These are phyloP conservation scores for Orchesella flavescens DNA, from an alignment of 2,888 invertebrate genomes.

Conservation along the genomic window DNA sequence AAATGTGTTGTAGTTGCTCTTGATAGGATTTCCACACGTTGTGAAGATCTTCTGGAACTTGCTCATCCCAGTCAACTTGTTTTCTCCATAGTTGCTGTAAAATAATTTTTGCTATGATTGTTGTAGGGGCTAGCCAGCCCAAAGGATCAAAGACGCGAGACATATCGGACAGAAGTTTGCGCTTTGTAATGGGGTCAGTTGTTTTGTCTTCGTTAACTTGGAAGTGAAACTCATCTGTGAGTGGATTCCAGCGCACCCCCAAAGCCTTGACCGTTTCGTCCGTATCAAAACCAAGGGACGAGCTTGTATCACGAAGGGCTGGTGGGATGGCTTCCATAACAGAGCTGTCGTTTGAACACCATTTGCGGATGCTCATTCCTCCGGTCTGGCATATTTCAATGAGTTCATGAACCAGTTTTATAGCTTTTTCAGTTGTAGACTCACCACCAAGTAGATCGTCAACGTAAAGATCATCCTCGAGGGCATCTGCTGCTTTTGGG, in stretches of 20 bases:
- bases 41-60: neutral
- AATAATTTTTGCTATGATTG: constrained; percentile 38
- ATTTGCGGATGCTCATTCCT: constrained; percentile 50
- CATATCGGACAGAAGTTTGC: constrained; percentile 24
- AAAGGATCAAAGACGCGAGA: constrained; percentile 49
- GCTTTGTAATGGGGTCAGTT: constrained; percentile 12
- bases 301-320: constrained; percentile 16
- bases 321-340: constrained; percentile 43
- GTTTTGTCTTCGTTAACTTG: neutral
- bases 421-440: neutral
- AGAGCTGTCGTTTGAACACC: constrained; percentile 30
- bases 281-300: constrained; percentile 8
- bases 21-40: constrained; percentile 15
- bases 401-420: constrained; percentile 17
- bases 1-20: neutral
- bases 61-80: constrained; percentile 39
- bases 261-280: constrained; percentile 48
- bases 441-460: constrained; percentile 69
- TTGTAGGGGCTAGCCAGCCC: constrained; percentile 46
- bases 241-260: constrained; percentile 53
- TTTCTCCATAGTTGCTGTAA: constrained; percentile 49
- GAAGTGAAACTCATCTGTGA: constrained; percentile 37
- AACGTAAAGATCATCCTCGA: constrained; percentile 72
- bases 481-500: constrained; percentile 57
- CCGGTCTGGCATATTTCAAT: neutral